Conservation (phyloP, 2,888 invertebrate species). For the Leptarthrus brevirostris region DNA sequence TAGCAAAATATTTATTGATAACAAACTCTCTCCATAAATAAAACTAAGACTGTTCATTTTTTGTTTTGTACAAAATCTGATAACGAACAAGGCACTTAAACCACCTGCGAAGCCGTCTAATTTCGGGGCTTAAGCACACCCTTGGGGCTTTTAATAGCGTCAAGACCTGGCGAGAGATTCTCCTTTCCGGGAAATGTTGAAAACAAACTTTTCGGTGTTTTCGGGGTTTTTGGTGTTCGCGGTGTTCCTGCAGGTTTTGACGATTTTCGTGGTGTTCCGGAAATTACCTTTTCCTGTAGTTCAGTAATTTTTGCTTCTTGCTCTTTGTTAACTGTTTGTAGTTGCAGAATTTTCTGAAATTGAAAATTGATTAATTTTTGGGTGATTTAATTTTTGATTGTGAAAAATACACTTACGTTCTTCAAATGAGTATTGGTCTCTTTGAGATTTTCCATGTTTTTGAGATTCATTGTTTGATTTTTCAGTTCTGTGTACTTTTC, state of each 20-base stretch:
- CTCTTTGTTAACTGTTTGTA: constrained; percentile 53
- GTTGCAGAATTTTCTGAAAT: constrained; percentile 53
- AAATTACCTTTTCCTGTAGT: constrained; percentile 53
- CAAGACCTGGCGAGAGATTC: constrained; percentile 62
- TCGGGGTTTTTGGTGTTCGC: constrained; percentile 59
- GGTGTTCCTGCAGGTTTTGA: constrained; percentile 57
- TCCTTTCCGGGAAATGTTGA: constrained; percentile 64
- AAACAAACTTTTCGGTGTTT: constrained; percentile 64
- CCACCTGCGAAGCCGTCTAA: constrained; percentile 14
- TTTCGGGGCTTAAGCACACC: constrained; percentile 38
- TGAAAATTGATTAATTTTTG: constrained; percentile 2
- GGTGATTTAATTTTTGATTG: too few species aligned
- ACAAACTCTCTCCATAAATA: not conserved
- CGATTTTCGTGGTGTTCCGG: constrained; percentile 5
- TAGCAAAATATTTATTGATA: too few species aligned
- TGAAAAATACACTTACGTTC: constrained; percentile 51
- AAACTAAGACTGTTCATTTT: not conserved
- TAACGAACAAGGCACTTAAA: not conserved
- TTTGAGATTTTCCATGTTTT: constrained; percentile 50
- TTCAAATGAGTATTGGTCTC: constrained; percentile 54
- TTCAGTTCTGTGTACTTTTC: constrained; percentile 54
- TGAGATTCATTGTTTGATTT: constrained; percentile 43
- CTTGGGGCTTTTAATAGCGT: constrained; percentile 63
- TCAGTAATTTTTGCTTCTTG: constrained; percentile 54
- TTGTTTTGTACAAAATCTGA: not conserved